phyloP scores from a whole-genome alignment of 2,888 invertebrate genomes.

The Meiosimyza decipiens region DNA sequence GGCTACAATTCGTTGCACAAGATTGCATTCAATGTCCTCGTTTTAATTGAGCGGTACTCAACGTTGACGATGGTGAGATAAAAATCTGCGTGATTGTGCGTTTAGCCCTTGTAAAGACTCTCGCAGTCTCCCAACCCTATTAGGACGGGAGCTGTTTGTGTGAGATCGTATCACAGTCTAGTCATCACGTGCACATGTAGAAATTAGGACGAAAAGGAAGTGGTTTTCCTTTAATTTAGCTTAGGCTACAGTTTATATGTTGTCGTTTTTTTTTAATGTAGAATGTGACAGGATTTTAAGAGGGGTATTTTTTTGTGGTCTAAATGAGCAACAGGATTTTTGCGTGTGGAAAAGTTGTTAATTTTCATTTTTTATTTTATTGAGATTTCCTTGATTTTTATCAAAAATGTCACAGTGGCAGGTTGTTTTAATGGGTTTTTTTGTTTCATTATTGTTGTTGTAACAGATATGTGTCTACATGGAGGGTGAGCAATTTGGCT shows the following conservation, averaged over 20 bases:
- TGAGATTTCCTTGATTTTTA: conserved; percentile 27
- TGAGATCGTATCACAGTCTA: conserved; percentile 36
- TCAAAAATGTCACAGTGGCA: conserved; percentile 30
- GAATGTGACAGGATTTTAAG: neutral
- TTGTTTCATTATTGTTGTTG: neutral
- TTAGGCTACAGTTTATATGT: conserved; percentile 31
- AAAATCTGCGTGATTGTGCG: conserved; percentile 37
- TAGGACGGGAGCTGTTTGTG: neutral
- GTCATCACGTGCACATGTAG: conserved; percentile 18
- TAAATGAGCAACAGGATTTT: conserved; percentile 41
- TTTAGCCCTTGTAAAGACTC: conserved; percentile 18
- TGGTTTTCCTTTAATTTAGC: conserved; percentile 43
- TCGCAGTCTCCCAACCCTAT: too few relatives aligned
- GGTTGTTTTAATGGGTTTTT: conserved; percentile 16
- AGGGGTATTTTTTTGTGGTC: conserved; percentile 5
- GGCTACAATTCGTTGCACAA: neutral
- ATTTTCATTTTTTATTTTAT: conserved; percentile 24
- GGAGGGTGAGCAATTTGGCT: too few relatives aligned
- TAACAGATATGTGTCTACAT: too few relatives aligned
- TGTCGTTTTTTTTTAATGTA: neutral
- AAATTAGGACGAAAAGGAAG: conserved; percentile 41
- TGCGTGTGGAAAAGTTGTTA: conserved; percentile 42
- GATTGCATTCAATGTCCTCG: conserved; percentile 1
- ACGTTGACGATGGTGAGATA: conserved; percentile 20
- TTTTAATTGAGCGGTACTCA: conserved; percentile 18